Percentiles rank a stretch among this genome's conserved stretches.
These are phyloP conservation scores for Clostera curtula DNA, from an alignment of 2,888 invertebrate species.

Conservation along the genomic window DNA sequence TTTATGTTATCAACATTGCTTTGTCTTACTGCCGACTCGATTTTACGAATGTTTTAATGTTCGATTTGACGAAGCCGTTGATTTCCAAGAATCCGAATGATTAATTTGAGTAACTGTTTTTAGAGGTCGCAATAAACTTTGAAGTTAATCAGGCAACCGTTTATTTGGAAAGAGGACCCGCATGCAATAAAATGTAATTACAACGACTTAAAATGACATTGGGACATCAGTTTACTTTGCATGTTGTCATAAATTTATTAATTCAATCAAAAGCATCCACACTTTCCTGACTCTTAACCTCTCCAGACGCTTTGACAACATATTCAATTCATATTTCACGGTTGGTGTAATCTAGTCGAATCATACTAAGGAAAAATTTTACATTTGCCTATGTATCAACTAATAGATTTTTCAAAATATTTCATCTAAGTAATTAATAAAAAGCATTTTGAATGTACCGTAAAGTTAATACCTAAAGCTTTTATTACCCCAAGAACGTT, in stretches of 20 bases:
- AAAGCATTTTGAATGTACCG: no score
- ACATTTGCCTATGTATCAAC: no score
- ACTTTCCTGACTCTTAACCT: no score
- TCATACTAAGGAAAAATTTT: no score
- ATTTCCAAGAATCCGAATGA: conserved; percentile 12
- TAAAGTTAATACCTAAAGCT: conserved; percentile 9
- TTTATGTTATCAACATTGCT: conserved; percentile 8
- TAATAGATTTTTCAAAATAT: no score
- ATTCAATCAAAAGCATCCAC: conserved; percentile 41
- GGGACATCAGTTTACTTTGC: conserved; percentile 45
- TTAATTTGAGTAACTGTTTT: conserved; percentile 19
- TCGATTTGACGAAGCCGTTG: conserved; percentile 9
- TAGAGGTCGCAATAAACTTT: conserved; percentile 26
- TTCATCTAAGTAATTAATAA: no score
- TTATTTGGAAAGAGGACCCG: conserved; percentile 41
- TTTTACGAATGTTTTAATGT: conserved; percentile 9
- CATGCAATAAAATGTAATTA: conserved; percentile 50
- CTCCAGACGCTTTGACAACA: no score
- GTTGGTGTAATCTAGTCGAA: no score
- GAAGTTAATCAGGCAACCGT: conserved; percentile 33
- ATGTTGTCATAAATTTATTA: conserved; percentile 48
- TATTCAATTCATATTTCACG: no score
- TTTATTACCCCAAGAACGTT: conserved; percentile 22
- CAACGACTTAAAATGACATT: conserved; percentile 41
- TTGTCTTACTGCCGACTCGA: conserved; percentile 6